A percentile compares a stretch with the other conserved stretches of the same genome.
Evolutionary conservation across 2,888 invertebrate species (phyloP).

Genomic region (Himalopsyche kuldschensis): DNA sequence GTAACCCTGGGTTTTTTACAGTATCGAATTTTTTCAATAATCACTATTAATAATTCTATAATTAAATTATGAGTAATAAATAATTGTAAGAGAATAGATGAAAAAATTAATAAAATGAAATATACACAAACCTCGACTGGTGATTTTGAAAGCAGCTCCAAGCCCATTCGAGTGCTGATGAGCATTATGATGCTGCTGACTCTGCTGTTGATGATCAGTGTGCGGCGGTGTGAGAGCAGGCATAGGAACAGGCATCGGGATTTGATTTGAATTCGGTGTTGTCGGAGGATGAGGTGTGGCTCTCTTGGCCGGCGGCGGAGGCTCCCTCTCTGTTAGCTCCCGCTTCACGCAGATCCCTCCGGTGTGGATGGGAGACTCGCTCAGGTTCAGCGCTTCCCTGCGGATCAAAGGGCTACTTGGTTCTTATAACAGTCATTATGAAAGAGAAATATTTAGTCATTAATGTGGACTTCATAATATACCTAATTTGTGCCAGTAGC

Average conservation of each 20-base stretch:
- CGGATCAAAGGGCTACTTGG: slow-evolving; percentile 44
- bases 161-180: slow-evolving; percentile 44
- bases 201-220: slow-evolving; percentile 42
- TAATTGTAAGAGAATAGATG: too few species aligned
- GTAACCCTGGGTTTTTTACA: too few species aligned
- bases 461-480: neutral
- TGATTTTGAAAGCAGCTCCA: slow-evolving; percentile 83
- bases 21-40: too few species aligned
- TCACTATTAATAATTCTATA: too few species aligned
- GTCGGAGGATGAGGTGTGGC: slow-evolving; percentile 31
- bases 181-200: slow-evolving; percentile 33
- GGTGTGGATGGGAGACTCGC: slow-evolving; percentile 61
- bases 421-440: neutral
- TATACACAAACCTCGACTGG: slow-evolving; percentile 72
- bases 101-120: neutral
- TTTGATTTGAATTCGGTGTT: slow-evolving; percentile 17
- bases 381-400: slow-evolving; percentile 84
- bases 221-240: slow-evolving; percentile 39
- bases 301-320: slow-evolving; percentile 67
- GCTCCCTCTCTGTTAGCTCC: slow-evolving; percentile 55
- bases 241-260: slow-evolving; percentile 14
- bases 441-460: neutral
- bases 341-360: slow-evolving; percentile 50
- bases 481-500: neutral
- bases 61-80: too few species aligned